Base-by-base conservation (phyloP, 2,888 invertebrate species). In the Cosmorhoe ocellata region DNA sequence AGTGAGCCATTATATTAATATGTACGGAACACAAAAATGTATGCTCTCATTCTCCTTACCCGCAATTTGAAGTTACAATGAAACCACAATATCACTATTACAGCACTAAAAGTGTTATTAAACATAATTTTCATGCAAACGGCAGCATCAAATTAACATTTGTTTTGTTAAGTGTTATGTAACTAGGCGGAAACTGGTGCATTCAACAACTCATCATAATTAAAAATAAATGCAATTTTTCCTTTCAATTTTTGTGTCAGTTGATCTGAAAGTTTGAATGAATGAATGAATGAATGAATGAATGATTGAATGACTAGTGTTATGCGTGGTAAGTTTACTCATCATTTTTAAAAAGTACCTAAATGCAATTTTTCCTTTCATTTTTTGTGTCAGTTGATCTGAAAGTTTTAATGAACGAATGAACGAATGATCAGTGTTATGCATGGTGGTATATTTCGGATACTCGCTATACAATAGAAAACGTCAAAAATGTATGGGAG, bases 101-200 rank as follows among this genome's bases (percentile, higher is more conserved):
- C 38, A 43, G 61, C 61, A 58, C 55, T 56, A 50, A 58, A 62
- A 38, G 24, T 41, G 50, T 41, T 61, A 64, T 67, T 58, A 67
- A 57, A 59, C 47, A 56, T 61, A 45, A 71, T 64, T 51, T 64
- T 74, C 64, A 69, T 74, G 64, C 62, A 63, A 71, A 74, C 51
- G 61, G 67, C 63, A 62, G 61, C 68, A 66, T 66, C 62, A 70
- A 63, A 64, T 64, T 60, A 60, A 53, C 61, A 59, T 64, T 27
- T 33, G 33, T 58, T 18, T 18, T 18, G 18, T 40, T n/a, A n/a
- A n/a, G 47, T 51, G 62, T 75, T 76, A 66, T 71, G 66, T 68
- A 69, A 66, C n/a, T 18, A 62, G 45, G 46, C 47, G 51, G 43
- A 53, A 52, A 53, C 31, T 43, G 31, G 52, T 36, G 31, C 50